Evolutionary conservation across 2,797 vertebrate genomes (phyloP).

Genomic region (Vultur gryphus): DNA sequence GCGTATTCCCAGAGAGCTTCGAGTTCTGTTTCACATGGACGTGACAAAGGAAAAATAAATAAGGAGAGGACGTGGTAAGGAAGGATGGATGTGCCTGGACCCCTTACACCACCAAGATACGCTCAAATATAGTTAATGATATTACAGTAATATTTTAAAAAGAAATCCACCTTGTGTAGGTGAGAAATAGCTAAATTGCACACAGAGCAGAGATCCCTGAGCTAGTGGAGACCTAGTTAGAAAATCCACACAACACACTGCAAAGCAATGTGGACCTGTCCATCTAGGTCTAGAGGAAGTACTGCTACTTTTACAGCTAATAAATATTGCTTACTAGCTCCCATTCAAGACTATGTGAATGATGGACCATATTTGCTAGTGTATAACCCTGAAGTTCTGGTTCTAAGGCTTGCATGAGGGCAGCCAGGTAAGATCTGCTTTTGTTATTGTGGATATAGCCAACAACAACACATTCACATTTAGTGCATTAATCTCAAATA

Average conservation of each 20-base stretch:
- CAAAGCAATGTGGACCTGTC: not conserved
- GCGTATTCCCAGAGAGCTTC: not conserved
- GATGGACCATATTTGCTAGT: not conserved
- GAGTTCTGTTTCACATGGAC: not conserved
- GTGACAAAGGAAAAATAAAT: constrained; percentile 3
- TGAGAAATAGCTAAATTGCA: not conserved
- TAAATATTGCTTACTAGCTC: not conserved
- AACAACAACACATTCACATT: not conserved
- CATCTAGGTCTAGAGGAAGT: not conserved
- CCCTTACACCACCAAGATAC: not conserved
- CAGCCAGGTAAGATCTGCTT: not conserved
- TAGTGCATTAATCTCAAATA: not conserved
- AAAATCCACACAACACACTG: not conserved
- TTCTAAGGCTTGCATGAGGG: not conserved
- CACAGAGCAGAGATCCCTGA: constrained; percentile 40
- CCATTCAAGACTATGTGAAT: not conserved
- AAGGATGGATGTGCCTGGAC: not conserved
- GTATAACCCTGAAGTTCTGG: not conserved
- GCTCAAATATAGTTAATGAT: not conserved
- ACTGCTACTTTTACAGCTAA: not conserved
- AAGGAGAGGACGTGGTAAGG: not conserved
- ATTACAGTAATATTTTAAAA: not conserved
- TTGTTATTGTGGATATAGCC: not conserved
- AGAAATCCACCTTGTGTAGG: not conserved
- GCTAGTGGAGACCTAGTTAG: not conserved